Evolutionary conservation across 2,888 invertebrate species (phyloP).

Genomic region (Hydroisotoma schaefferi): DNA sequence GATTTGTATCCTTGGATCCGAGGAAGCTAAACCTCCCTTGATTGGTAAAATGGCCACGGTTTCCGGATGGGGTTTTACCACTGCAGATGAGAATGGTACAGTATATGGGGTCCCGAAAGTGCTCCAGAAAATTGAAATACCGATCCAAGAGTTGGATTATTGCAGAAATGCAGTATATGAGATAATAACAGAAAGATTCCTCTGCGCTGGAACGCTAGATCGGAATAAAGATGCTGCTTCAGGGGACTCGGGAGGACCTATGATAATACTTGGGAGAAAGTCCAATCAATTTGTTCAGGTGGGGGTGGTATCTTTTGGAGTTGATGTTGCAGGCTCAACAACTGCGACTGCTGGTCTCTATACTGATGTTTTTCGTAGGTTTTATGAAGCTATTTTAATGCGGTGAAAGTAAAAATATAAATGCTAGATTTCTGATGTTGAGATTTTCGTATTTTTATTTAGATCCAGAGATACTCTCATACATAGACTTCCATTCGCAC

Average conservation of each 20-base stretch:
- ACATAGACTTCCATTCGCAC: no score
- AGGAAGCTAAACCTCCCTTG: not conserved
- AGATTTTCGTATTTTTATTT: no score
- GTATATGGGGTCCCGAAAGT: not conserved
- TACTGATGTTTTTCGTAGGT: constrained; percentile 19
- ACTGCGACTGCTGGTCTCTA: constrained; percentile 19
- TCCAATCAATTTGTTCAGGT: constrained; percentile 10
- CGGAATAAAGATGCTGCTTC: constrained; percentile 21
- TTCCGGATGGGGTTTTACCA: constrained; percentile 18
- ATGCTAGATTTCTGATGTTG: no score
- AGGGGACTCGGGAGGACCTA: constrained; percentile 22
- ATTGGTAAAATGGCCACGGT: constrained; percentile 3
- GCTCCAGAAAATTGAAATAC: constrained; percentile 20
- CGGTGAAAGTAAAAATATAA: no score
- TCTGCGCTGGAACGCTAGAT: constrained; percentile 24
- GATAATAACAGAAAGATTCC: constrained; percentile 13
- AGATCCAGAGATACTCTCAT: no score
- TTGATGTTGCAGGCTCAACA: not conserved
- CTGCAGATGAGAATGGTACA: not conserved
- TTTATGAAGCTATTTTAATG: not conserved
- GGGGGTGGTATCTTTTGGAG: constrained; percentile 21
- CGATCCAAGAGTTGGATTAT: not conserved
- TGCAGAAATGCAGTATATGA: constrained; percentile 1
- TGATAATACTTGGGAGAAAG: constrained; percentile 8
- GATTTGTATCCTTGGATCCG: not conserved